Percentiles rank a stretch among this genome's conserved stretches.
phyloP scores from a whole-genome alignment of 2,113 vertebrate genomes.

The Tylochromis polylepis region DNA sequence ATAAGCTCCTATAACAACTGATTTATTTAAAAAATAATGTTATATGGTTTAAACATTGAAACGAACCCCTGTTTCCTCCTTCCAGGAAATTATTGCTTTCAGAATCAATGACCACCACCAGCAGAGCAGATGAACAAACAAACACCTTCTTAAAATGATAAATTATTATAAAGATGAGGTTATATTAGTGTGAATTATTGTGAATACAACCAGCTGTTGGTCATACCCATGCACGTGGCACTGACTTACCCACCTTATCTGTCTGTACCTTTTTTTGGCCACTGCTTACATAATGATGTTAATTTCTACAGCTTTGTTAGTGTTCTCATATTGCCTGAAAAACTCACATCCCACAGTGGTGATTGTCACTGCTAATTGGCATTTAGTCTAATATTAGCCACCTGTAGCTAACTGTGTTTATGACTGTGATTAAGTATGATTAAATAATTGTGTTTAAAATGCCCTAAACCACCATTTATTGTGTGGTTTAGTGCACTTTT shows the following conservation, averaged over 20 bases:
- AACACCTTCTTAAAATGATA: not conserved
- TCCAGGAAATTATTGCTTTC: not conserved
- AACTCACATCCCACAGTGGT: not conserved
- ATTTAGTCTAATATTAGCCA: conserved; percentile 6
- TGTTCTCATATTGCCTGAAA: not conserved
- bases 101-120: not conserved
- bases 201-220: not conserved
- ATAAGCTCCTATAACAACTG: not conserved
- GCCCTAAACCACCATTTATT: conserved; percentile 8
- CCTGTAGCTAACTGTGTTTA: conserved; percentile 2
- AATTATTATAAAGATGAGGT: not conserved
- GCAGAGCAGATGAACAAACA: not conserved
- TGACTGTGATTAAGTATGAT: conserved; percentile 4
- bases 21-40: not conserved
- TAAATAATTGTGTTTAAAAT: conserved; percentile 15
- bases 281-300: not conserved
- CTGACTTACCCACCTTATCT: not conserved
- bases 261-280: not conserved
- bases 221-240: not conserved
- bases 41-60: not conserved
- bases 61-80: not conserved
- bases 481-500: not conserved
- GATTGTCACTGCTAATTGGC: not conserved
- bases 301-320: not conserved
- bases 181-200: not conserved